Base-by-base conservation (phyloP, 2,797 vertebrate genomes). In the Clamator glandarius region DNA sequence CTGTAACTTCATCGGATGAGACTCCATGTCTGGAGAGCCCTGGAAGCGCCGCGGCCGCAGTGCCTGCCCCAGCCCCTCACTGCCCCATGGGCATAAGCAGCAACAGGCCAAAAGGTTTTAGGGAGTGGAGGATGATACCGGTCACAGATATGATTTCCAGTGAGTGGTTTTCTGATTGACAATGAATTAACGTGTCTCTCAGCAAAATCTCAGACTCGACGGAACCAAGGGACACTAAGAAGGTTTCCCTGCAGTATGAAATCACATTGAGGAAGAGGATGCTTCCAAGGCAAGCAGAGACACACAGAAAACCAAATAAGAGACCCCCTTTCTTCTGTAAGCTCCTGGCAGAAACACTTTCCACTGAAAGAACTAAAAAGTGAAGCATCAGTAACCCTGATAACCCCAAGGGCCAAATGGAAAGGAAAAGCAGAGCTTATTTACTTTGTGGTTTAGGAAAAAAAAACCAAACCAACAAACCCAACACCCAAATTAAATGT, bases 171-270 rank as follows among this genome's bases (percentile, higher is more conserved):
- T 9, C 50, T 70, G 78, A 75, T 6, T 68, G 46, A 89, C 36
- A 52, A 69, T 48, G 20, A 73, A 64, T 54, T 88, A 3, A 6
- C 3, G 11, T 9, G 6, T 52, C 36, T 41, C 66, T 15, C 39
- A 50, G 62, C 17, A 87, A 89, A 89, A 73, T 36, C 73, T 90
- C 74, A 19, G 7, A 18, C 23, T 63, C 84, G 52, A 52, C 69
- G 88, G 19, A 35, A 29, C 29, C 20, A 51, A 73, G 50, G 48
- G 61, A 55, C 21, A 12, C 24, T 17, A 20, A 48, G 20, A 48
- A 63, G 31, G 11, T 67, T 92, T 76, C 48, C 29, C n/a, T 42
- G 12, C 12, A 46, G 69, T 13, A 39, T 7, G 62, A 90, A 80
- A 63, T 2, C 55, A 46, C 20, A 33, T n/a, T 48, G 48, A 84